Evolutionary conservation across 2,797 vertebrate species (phyloP).

Genomic region (Emydoidea blandingii): DNA sequence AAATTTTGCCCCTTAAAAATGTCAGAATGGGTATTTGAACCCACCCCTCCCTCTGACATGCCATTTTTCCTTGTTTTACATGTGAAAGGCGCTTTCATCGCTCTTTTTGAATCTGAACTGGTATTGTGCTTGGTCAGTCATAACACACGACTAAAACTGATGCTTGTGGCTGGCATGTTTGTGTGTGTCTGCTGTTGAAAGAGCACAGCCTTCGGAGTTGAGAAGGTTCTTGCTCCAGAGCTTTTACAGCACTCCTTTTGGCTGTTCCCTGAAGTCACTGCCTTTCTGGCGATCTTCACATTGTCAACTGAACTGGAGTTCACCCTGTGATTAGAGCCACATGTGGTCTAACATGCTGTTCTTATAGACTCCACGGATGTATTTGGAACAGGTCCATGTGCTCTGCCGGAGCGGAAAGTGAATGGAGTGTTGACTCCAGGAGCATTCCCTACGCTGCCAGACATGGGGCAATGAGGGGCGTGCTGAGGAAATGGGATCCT

Average conservation of each 20-base stretch:
- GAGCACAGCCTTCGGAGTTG: background rate
- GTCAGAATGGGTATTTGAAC: background rate
- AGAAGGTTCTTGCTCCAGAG: background rate
- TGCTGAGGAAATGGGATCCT: background rate
- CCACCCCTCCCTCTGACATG: background rate
- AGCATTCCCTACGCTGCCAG: rapidly evolving
- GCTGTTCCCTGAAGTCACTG: background rate
- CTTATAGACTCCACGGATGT: background rate
- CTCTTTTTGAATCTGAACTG: background rate
- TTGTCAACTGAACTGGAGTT: background rate
- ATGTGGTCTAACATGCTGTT: background rate
- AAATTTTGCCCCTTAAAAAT: background rate
- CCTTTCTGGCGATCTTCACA: background rate
- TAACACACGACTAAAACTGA: background rate
- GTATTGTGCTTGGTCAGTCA: background rate
- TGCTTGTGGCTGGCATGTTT: background rate
- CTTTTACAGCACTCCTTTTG: background rate
- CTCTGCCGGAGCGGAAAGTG: background rate
- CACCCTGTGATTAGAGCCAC: background rate
- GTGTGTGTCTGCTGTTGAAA: background rate
- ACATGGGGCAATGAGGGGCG: background rate
- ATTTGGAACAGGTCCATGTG: background rate
- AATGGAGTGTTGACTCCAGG: background rate
- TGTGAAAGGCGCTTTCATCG: background rate
- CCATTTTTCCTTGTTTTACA: background rate